Percentiles rank a stretch among this genome's conserved stretches.
phyloP scores from a whole-genome alignment of 2,113 vertebrate species.

The Charina bottae region DNA sequence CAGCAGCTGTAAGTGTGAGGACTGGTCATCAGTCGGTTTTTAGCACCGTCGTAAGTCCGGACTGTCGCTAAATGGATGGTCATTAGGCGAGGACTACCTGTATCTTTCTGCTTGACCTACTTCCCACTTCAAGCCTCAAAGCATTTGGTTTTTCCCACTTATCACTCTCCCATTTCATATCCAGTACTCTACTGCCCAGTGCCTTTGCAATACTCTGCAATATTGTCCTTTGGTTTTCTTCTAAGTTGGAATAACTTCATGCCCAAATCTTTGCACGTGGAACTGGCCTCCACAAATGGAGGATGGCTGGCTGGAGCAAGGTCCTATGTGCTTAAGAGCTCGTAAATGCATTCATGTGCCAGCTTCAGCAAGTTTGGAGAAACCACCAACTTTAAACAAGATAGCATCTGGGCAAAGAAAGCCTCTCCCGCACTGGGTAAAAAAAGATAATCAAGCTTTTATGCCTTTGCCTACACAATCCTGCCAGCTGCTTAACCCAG shows the following conservation, averaged over 20 bases:
- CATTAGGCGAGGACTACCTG: too few species aligned
- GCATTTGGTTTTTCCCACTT: background rate
- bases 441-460: background rate
- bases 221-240: background rate
- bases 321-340: background rate
- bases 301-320: background rate
- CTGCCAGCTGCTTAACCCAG: background rate
- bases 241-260: background rate
- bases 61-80: too few species aligned
- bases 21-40: too few species aligned
- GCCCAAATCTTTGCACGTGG: background rate
- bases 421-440: background rate
- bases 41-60: too few species aligned
- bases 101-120: background rate
- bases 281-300: background rate
- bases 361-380: background rate
- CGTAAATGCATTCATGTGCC: background rate
- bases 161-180: background rate
- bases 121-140: background rate
- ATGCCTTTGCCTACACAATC: background rate
- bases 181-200: background rate
- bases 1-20: too few species aligned
- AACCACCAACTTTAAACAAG: background rate
- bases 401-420: background rate
- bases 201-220: background rate